phyloP scores from a whole-genome alignment of 2,888 invertebrate genomes.

The Pyrrhia umbra region DNA sequence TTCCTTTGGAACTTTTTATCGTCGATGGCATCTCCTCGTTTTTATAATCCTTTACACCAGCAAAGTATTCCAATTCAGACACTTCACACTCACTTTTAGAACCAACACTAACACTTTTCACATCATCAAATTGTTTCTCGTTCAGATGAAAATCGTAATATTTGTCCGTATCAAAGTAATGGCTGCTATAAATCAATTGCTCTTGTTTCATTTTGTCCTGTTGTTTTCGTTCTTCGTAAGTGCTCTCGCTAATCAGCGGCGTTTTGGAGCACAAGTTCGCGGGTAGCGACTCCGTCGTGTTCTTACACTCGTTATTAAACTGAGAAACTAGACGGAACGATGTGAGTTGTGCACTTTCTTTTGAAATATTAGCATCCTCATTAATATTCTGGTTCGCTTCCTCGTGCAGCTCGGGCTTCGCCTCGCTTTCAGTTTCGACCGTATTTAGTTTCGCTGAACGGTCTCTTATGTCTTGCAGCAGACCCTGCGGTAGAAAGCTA shows the following conservation, averaged over 20 bases:
- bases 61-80: conserved; percentile 93
- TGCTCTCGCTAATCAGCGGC: conserved; percentile 91
- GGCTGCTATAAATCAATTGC: conserved; percentile 86
- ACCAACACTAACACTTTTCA: conserved; percentile 85
- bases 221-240: conserved; percentile 92
- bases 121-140: conserved; percentile 91
- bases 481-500: conserved; percentile 91
- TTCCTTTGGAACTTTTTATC: conserved; percentile 97
- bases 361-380: conserved; percentile 84
- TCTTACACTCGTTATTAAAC: conserved; percentile 83
- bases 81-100: conserved; percentile 83
- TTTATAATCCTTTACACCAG: conserved; percentile 94
- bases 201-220: conserved; percentile 87
- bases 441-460: conserved; percentile 89
- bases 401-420: conserved; percentile 73
- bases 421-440: conserved; percentile 84
- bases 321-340: conserved; percentile 89
- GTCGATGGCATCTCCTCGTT: conserved; percentile 92
- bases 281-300: conserved; percentile 75
- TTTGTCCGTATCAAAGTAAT: conserved; percentile 93
- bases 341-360: conserved; percentile 88
- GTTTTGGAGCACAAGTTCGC: conserved; percentile 76
- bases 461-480: conserved; percentile 93
- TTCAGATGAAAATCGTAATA: conserved; percentile 96
- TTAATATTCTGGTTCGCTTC: conserved; percentile 86